Conservation (phyloP, 2,113 vertebrate genomes). For the Antigone vipio region DNA sequence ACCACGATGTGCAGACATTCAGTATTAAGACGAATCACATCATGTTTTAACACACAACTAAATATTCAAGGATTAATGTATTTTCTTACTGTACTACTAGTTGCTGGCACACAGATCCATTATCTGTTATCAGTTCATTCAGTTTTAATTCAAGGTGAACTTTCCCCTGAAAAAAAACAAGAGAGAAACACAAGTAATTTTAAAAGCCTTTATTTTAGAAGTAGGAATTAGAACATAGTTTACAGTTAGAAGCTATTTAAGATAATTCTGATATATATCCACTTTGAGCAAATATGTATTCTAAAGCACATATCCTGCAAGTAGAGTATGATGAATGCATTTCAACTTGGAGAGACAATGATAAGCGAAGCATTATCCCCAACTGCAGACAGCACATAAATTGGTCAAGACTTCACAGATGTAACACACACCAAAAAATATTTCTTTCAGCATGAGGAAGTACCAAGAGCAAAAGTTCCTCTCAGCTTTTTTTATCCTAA, state of each 20-base stretch:
- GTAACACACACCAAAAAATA: background rate
- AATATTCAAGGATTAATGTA: background rate
- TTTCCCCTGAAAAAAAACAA: conserved; percentile 84
- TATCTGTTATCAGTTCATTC: conserved; percentile 96
- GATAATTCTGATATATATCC: background rate
- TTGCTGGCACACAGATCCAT: conserved; percentile 89
- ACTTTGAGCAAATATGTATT: background rate
- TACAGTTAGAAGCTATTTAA: background rate
- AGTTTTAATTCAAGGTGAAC: conserved; percentile 96
- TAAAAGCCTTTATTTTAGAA: background rate
- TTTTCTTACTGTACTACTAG: conserved; percentile 90
- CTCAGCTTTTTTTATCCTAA: background rate
- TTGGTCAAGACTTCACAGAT: background rate
- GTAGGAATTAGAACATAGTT: background rate
- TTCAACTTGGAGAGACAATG: background rate
- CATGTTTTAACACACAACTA: background rate
- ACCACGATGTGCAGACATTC: background rate
- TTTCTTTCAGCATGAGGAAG: background rate
- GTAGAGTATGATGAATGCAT: background rate
- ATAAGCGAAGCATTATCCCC: background rate
- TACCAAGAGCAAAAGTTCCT: background rate
- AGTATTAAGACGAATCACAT: background rate
- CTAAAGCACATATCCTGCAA: background rate
- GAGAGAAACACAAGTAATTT: conserved; percentile 14
- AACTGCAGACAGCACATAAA: background rate